Percentiles rank a stretch among this genome's conserved stretches.
phyloP scores from a whole-genome alignment of 35 echinoderm and acorn worm genomes.

The Hemicentrotus pulcherrimus region DNA sequence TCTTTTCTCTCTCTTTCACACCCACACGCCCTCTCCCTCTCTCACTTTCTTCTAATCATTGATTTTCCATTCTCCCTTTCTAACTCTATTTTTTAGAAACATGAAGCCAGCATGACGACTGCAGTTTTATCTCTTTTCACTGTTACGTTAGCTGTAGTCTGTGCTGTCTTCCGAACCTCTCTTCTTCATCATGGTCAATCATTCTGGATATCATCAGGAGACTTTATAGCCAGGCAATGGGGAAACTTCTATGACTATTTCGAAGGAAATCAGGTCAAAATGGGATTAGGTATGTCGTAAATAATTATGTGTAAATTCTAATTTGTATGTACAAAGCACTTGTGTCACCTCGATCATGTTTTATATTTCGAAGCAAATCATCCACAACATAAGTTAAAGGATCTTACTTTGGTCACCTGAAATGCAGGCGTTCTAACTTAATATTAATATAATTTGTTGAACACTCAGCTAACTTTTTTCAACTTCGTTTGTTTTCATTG shows the following conservation, averaged over 20 bases:
- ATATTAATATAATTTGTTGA: not conserved
- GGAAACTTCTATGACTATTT: constrained; percentile 26
- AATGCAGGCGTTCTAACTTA: not conserved
- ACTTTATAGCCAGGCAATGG: not conserved
- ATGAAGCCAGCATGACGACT: not conserved
- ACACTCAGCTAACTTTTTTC: too few relatives aligned
- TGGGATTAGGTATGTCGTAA: constrained; percentile 8
- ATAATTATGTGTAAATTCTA: not conserved
- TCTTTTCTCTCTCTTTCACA: too few relatives aligned
- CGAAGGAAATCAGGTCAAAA: constrained; percentile 34
- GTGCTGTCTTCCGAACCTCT: not conserved
- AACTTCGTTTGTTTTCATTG: too few relatives aligned
- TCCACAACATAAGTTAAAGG: not conserved
- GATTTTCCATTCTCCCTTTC: not conserved
- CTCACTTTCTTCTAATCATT: not conserved
- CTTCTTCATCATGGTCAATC: not conserved
- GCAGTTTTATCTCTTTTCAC: not conserved
- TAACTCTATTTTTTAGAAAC: not conserved
- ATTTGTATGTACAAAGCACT: not conserved
- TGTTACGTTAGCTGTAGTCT: not conserved
- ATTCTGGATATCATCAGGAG: not conserved
- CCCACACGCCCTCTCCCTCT: not conserved
- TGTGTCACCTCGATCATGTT: not conserved
- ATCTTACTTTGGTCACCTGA: not conserved
- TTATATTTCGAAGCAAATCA: not conserved